A percentile compares a stretch with the other conserved stretches of the same genome.
phyloP scores from a whole-genome alignment of 2,113 vertebrate species.

The Grallaria varia region DNA sequence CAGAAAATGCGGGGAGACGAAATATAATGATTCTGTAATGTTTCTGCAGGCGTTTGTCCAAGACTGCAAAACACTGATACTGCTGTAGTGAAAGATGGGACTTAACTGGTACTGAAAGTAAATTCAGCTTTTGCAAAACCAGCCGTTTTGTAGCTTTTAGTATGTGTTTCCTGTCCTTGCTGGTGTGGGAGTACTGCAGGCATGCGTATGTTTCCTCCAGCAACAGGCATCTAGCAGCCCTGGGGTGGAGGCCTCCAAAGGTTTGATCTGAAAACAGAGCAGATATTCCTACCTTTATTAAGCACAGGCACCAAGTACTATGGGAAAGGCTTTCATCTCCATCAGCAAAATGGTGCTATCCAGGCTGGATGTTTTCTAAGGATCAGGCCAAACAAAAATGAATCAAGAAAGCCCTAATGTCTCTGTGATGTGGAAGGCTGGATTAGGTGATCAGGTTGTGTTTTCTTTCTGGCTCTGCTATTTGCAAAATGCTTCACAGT shows the following conservation, averaged over 20 bases:
- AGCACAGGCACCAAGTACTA: neutral
- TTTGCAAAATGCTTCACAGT: neutral
- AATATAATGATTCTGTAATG: neutral
- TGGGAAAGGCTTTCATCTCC: neutral
- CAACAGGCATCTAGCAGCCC: neutral
- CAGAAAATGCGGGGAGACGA: neutral
- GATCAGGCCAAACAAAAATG: neutral
- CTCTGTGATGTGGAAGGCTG: neutral
- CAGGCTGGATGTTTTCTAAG: neutral
- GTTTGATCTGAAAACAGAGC: neutral
- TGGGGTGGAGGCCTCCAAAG: neutral
- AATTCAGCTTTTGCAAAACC: neutral
- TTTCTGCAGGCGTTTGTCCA: constrained; percentile 15
- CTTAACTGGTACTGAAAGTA: neutral
- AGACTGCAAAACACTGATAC: neutral
- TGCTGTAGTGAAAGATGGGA: neutral
- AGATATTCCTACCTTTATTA: neutral
- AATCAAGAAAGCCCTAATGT: neutral
- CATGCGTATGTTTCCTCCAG: rapidly evolving
- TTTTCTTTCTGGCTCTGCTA: neutral
- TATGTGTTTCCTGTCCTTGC: neutral
- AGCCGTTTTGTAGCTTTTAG: neutral
- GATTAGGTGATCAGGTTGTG: neutral
- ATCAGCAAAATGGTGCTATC: neutral
- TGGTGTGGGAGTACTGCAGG: neutral